Conservation (phyloP, 1,140 invertebrate genomes). For the Callitettix versicolor region DNA sequence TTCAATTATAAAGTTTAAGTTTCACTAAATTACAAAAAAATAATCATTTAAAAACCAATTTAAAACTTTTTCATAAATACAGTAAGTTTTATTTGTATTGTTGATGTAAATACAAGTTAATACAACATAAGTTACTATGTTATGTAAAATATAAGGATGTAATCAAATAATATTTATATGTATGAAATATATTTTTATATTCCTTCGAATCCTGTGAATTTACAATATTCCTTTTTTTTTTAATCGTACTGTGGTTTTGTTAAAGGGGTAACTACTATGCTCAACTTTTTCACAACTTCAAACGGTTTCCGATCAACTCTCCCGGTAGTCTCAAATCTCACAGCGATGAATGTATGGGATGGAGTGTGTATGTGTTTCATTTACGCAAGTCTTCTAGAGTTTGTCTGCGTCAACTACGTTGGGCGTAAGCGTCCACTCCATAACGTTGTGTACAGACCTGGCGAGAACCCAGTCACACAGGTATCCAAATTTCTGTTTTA, state of each 20-base stretch:
- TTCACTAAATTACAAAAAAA: too few relatives aligned
- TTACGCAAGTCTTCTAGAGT: constrained; percentile 84
- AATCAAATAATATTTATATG: too few relatives aligned
- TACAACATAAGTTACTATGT: too few relatives aligned
- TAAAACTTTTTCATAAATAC: too few relatives aligned
- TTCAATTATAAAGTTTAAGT: too few relatives aligned
- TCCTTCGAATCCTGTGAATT: too few relatives aligned
- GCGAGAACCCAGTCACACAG: constrained; percentile 83
- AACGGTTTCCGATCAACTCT: constrained; percentile 80
- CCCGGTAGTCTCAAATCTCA: constrained; percentile 85
- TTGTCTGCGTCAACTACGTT: constrained; percentile 90
- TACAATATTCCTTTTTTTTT: too few relatives aligned
- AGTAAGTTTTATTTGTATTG: too few relatives aligned
- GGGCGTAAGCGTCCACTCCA: constrained; percentile 79
- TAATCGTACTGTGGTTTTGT: constrained; percentile 21
- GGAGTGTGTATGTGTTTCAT: constrained; percentile 95
- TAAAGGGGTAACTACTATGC: constrained; percentile 87
- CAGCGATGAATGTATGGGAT: constrained; percentile 93
- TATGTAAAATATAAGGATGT: too few relatives aligned
- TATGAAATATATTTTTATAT: too few relatives aligned
- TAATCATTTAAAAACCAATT: too few relatives aligned
- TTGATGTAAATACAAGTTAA: background rate
- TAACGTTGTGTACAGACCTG: constrained; percentile 78
- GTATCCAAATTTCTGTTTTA: constrained; percentile 42
- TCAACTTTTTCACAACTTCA: constrained; percentile 94